Evolutionary conservation across 1,140 invertebrate species (phyloP), one percentile per base, ranked within the genome.

Genomic region (Mylabris phalerata): DNA sequence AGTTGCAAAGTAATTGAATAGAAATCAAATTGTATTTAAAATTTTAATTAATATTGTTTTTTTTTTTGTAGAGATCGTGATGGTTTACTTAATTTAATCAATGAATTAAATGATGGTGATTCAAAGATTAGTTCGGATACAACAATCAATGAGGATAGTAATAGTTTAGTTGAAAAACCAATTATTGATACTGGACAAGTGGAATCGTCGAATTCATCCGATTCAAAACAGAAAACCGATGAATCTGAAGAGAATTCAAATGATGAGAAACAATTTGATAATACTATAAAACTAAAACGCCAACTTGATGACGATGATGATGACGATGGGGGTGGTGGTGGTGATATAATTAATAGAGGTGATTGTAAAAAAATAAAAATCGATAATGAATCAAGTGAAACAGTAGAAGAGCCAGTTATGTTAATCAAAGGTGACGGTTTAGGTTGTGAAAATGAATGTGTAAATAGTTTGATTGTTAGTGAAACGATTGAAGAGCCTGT

Each of bases 401-500:
- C 80, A 57, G 84, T 90, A 43, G 82, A 83, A 69, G 88, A 90
- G 73, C 83, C 84, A 4, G 77, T 88, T 0, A 81, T 88, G 78
- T 79, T 81, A 68, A 78, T 90, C 65, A 80, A 78, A 61, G 89
- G 88, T 1, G 82, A 86, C 68, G 88, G 88, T 55, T 79, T 77
- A 43, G 89, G 88, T n/a, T 75, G 70, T 24, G 83, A 85, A n/a
- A 68, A 66, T 51, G 41, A 68, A 49, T 52, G 39, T 44, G 50
- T 48, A 44, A 55, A 59, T 55, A 59, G 60, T 25, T 64, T 72
- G 26, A 59, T 68, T 59, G 81, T 84, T 27, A 86, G 89, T 68
- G 82, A 80, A 58, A 84, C 90, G 48, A 83, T 84, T 71, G 88
- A 90, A 73, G 87, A 90, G 70, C 80, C 82, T 9, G 77, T 87